Base-by-base conservation (phyloP, 2,113 vertebrate genomes). In the Solea senegalensis region DNA sequence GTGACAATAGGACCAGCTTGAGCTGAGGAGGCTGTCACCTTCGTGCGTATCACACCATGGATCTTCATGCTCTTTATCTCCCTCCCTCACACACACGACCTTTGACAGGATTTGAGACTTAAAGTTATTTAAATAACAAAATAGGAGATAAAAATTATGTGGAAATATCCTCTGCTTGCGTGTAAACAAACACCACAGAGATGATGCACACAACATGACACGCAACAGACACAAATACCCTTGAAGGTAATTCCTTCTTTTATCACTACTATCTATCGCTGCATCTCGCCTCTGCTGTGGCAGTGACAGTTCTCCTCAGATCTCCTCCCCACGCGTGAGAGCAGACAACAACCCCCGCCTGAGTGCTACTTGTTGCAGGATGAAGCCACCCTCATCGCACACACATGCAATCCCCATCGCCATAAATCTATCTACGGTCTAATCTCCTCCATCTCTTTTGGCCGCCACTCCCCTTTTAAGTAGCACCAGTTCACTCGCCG, bases 361-460 rank as follows among this genome's bases (percentile, higher is more conserved):
- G 89, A 93, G 90, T 91, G 89, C 80, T 84, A 87, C 86, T 92
- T 94, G 91, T 93, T 92, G 58, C 72, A 62, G 58, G 67, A 85
- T 90, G 87, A 93, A 92, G 82, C 78, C 76, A 59, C 93, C 93
- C 92, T 87, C 91, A 93, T 93, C 50, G 13, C 54, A 10, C 74
- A 86, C 88, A 86, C 91, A 91, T 91, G 88, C 88, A 69, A 88
- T 88, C 74, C 80, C 63, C 56, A 9, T 62, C 65, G 21, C 65
- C 60, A 84, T 65, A 73, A 73, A 78, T 65, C 82, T 79, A 86
- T 87, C 82, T 63, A 26, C 46, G 6, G 45, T 54, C 51, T 68
- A 45, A 87, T 87, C 88, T 84, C 2, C 62, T 69, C 48, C 14
- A 78, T 76, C 82, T 74, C 52, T 46, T 41, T 43, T 49, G 72